A percentile compares a stretch with the other conserved stretches of the same genome.
Conservation (phyloP, 2,113 vertebrate genomes). For the Bufo gargarizans region DNA sequence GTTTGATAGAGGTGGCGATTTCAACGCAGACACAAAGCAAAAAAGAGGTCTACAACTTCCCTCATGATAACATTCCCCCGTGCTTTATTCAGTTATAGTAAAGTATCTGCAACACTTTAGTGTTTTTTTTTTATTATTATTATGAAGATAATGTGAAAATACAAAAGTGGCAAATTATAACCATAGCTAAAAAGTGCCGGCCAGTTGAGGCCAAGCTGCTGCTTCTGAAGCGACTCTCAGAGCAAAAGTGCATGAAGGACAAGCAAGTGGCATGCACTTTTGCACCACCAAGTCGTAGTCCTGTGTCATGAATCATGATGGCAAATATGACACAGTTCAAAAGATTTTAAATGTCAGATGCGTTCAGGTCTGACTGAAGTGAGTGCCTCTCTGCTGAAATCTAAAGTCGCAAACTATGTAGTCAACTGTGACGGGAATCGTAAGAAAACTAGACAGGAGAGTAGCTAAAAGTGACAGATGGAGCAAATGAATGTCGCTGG, state of each 20-base stretch:
- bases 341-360: conserved; percentile 46
- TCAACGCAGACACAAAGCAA: too few species aligned
- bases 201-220: not conserved
- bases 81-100: too few species aligned
- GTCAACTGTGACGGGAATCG: conserved; percentile 19
- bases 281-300: conserved; percentile 24
- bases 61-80: not conserved
- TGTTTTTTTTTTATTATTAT: too few species aligned
- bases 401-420: conserved; percentile 44
- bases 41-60: not conserved
- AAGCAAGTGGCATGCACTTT: not conserved
- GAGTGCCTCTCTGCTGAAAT: conserved; percentile 7
- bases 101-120: too few species aligned
- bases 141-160: not conserved
- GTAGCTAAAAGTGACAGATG: conserved; percentile 7
- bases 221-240: not conserved
- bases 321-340: conserved; percentile 52
- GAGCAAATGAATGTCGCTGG: not conserved
- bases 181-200: conserved; percentile 2
- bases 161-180: not conserved
- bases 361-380: conserved; percentile 39
- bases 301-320: conserved; percentile 20
- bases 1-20: too few species aligned
- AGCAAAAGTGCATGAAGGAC: not conserved
- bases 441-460: conserved; percentile 1